Conservation (phyloP, 64 coral and sea anemone species). For the Catalaphyllia jardinei region DNA sequence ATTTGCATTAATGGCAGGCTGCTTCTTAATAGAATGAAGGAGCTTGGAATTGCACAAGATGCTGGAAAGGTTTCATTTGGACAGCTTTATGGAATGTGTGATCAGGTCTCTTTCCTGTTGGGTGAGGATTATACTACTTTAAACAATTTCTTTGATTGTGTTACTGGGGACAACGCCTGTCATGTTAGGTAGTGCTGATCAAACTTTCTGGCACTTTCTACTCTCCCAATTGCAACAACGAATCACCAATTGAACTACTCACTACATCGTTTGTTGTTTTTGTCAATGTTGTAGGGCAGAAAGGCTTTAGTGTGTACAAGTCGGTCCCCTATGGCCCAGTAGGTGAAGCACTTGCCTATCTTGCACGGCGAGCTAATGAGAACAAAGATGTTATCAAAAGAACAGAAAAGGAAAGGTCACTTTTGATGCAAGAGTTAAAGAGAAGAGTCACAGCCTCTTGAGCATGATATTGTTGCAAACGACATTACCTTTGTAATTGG, state of each 20-base stretch:
- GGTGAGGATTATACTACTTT: constrained; percentile 46
- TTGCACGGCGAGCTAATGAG: constrained; percentile 66
- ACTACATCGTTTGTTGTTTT: background rate
- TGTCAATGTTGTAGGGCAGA: constrained; percentile 55
- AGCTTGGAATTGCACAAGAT: constrained; percentile 31
- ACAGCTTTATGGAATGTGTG: constrained; percentile 98
- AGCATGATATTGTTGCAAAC: background rate
- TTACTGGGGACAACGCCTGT: background rate
- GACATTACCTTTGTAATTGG: too few relatives aligned
- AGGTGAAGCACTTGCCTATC: constrained; percentile 69
- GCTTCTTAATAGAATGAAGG: constrained; percentile 40
- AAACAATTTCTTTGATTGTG: background rate
- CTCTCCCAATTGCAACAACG: background rate
- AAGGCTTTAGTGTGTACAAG: constrained; percentile 84
- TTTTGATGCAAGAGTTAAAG: constrained; percentile 75
- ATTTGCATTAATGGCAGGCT: background rate
- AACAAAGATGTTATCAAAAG: constrained; percentile 79
- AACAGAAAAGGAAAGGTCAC: constrained; percentile 79
- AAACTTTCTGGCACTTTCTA: too few relatives aligned
- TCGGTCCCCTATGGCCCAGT: constrained; percentile 87
- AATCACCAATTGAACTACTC: background rate
- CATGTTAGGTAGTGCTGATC: background rate
- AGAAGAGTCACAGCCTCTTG: background rate
- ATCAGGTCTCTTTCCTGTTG: constrained; percentile 82
- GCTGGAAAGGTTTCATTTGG: constrained; percentile 74